Evolutionary conservation across 1,140 invertebrate species (phyloP).

Genomic region (Ylistrum balloti): DNA sequence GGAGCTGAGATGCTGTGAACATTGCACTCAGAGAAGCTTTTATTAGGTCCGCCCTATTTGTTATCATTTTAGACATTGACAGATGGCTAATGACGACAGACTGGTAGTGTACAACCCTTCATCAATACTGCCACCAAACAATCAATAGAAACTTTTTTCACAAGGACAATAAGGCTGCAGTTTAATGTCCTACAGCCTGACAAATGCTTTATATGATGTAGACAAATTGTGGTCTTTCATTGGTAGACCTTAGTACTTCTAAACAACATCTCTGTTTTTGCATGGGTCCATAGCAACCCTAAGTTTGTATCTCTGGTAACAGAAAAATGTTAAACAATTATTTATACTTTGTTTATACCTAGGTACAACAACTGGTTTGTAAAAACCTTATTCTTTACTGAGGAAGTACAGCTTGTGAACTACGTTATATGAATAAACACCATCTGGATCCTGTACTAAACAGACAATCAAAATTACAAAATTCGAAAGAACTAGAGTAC

Average conservation of each 20-base stretch:
- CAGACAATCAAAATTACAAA: no score
- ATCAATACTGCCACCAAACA: background rate
- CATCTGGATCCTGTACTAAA: no score
- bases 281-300: background rate
- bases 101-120: background rate
- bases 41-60: background rate
- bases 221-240: background rate
- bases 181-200: background rate
- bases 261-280: background rate
- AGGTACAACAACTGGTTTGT: no score
- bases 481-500: no score
- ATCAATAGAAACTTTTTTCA: background rate
- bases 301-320: background rate
- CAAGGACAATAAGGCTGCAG: background rate
- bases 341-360: background rate
- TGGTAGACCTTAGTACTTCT: background rate
- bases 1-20: background rate
- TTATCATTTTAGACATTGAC: slow-evolving; percentile 20
- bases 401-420: no score
- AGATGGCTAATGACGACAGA: slow-evolving; percentile 3
- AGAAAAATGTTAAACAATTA: background rate
- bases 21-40: background rate
- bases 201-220: background rate
- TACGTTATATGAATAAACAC: no score
- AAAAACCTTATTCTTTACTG: no score